Evolutionary conservation across 1,140 invertebrate genomes (phyloP).

Genomic region (Eriocheir sinensis): DNA sequence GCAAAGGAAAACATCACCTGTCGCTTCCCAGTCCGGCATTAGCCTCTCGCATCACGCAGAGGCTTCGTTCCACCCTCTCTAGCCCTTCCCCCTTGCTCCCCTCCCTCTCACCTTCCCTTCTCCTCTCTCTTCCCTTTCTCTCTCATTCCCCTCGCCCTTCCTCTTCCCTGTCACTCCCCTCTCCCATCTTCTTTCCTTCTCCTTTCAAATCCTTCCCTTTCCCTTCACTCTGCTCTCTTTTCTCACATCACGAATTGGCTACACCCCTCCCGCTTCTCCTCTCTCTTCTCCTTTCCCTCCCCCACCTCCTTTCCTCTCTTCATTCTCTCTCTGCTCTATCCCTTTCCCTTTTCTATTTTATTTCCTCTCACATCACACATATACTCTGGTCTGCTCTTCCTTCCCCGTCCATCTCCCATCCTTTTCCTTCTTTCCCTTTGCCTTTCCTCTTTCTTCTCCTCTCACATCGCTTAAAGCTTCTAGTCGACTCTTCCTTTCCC

Average conservation of each 20-base stretch:
- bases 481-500: too few species aligned
- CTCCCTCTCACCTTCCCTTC: background rate
- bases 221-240: too few species aligned
- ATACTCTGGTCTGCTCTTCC: background rate
- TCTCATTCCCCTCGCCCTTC: background rate
- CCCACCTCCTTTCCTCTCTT: background rate
- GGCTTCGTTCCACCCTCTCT: too few species aligned
- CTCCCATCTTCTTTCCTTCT: too few species aligned
- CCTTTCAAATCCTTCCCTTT: too few species aligned
- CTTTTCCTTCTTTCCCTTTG: background rate
- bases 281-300: background rate
- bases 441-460: background rate
- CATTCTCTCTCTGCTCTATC: background rate
- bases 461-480: too few species aligned
- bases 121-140: background rate
- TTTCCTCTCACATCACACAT: too few species aligned
- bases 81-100: background rate
- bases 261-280: background rate
- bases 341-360: background rate
- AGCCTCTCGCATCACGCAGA: background rate
- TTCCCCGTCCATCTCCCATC: background rate
- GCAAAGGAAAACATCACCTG: background rate
- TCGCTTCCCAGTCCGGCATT: slow-evolving; percentile 1
- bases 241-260: background rate
- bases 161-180: too few species aligned